phyloP scores from a whole-genome alignment of 1,140 invertebrate species.

The Heliconius eleuchia region DNA sequence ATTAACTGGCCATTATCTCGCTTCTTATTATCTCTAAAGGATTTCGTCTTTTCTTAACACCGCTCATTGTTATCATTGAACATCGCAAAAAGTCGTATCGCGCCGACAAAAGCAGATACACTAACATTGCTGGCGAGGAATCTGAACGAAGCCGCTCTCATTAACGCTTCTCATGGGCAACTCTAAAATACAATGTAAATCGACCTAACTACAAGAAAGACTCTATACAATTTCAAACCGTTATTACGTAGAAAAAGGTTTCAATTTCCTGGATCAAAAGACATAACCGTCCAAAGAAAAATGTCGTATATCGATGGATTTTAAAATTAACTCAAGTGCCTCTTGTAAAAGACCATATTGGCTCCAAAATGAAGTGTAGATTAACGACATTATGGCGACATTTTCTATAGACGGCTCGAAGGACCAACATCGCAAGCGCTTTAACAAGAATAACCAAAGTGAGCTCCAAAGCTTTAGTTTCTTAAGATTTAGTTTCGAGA shows the following conservation, averaged over 20 bases:
- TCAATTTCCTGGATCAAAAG: constrained; percentile 4
- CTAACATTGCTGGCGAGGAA: constrained; percentile 69
- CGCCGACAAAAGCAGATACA: constrained; percentile 78
- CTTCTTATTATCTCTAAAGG: constrained; percentile 67
- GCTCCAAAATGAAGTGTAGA: constrained; percentile 18
- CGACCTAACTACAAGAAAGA: constrained; percentile 32
- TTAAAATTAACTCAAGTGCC: constrained; percentile 30
- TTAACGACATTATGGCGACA: constrained; percentile 37
- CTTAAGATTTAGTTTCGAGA: neutral
- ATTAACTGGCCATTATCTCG: constrained; percentile 69
- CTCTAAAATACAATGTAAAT: constrained; percentile 32
- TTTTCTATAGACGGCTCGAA: constrained; percentile 13
- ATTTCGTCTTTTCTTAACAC: constrained; percentile 72
- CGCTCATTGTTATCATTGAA: constrained; percentile 76
- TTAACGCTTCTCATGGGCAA: constrained; percentile 67
- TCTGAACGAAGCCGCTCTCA: constrained; percentile 68
- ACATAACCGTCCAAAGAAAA: constrained; percentile 3
- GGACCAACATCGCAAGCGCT: neutral
- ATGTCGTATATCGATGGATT: constrained; percentile 30
- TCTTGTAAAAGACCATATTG: constrained; percentile 31
- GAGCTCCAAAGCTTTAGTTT: neutral
- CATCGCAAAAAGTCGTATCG: constrained; percentile 74
- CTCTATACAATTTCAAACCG: constrained; percentile 23
- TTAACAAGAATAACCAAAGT: neutral
- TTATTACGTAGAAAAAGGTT: neutral